These are phyloP conservation scores for Meteorus cinctellus DNA, from an alignment of 2,888 invertebrate species.

Conservation along the genomic window DNA sequence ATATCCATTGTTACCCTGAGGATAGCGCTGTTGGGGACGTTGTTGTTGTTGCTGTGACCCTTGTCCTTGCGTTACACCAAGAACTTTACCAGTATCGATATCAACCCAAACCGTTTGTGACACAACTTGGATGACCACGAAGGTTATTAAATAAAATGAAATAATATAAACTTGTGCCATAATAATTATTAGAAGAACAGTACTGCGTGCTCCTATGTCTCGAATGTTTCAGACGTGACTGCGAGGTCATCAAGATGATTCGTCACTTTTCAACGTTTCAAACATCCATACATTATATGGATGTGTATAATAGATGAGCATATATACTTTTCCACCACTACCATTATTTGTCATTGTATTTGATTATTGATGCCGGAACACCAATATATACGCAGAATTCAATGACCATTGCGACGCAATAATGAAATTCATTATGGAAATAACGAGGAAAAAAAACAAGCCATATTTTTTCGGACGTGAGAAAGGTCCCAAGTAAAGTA, in stretches of 20 bases:
- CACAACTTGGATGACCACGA: not conserved
- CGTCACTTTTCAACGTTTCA: conserved; percentile 27
- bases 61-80: conserved; percentile 36
- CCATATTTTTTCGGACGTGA: not conserved
- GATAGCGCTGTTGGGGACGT: conserved; percentile 19
- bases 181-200: not conserved
- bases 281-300: not conserved
- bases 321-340: not conserved
- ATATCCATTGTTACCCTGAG: not conserved
- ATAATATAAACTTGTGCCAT: conserved; percentile 9
- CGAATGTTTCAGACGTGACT: not conserved
- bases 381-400: not conserved
- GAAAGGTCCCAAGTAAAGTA: not conserved
- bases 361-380: not conserved
- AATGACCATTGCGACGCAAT: not conserved
- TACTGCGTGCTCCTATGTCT: not conserved
- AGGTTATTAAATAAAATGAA: not conserved
- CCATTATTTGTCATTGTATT: conserved; percentile 9
- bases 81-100: conserved; percentile 38
- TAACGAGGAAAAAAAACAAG: not conserved
- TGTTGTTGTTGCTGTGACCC: conserved; percentile 45
- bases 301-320: not conserved
- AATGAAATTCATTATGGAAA: not conserved
- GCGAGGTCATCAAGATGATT: conserved; percentile 21
- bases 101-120: conserved; percentile 40